Base-by-base conservation (phyloP, 2,797 vertebrate genomes). In the Benthosema pterotum region DNA sequence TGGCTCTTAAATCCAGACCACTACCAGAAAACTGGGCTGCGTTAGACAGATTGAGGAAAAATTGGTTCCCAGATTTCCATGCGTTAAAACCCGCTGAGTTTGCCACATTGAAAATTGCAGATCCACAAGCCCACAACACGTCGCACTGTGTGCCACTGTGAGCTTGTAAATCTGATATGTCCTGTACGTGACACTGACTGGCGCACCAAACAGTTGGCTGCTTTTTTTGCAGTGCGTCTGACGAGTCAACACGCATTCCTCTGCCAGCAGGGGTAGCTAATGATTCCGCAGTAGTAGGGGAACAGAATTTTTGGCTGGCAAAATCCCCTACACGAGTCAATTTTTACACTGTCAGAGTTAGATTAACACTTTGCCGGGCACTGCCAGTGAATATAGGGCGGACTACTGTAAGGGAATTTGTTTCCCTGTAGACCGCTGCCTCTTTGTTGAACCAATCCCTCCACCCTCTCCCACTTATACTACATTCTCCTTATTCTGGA, bases 351-450 rank as follows among this genome's bases (percentile, higher is more conserved):
- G 7, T 38, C 32, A 11, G 32, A 38, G 32, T 38, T 11, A 38
- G 32, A 38, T 38, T 38, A 38, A 38, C 32, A 38, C 32, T 38
- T 38, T 38, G 32, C 9, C 2, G 32, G 32, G 32, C 48, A 28
- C 38, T 58, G 51, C 66, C 59, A 52, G 17, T 57, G 51, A 11
- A 67, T 18, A 60, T 22, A 43, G 48, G 57, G 49, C 32, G 49
- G 60, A 47, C 43, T 60, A 48, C 42, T 28, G 42, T 56, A 65
- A 5, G 55, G 64, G 13, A 53, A 32, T 25, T 25, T n/a, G 28
- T 66, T 22, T 77, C 56, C 72, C 66, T 18, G 42, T 16, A 71
- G 74, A 72, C 52, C 43, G 12, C 11, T 43, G 57, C 47, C 47
- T 64, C 57, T 18, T 51, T 45, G 42, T 48, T 64, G 43, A 60